Evolutionary conservation across 1,140 invertebrate genomes (phyloP).

Genomic region (Fopius arisanus): DNA sequence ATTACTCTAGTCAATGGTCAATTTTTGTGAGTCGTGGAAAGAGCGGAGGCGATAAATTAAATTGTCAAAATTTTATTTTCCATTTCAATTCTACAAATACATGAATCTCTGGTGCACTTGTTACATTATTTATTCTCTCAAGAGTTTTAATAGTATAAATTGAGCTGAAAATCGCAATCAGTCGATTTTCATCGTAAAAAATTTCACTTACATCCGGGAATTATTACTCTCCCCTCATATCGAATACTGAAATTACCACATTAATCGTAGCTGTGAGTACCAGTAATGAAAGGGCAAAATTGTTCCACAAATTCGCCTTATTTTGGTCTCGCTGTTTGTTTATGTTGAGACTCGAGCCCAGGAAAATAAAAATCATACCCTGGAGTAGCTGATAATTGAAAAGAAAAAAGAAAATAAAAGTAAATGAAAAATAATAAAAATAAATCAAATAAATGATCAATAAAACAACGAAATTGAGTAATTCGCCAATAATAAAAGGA

Average conservation of each 20-base stretch:
- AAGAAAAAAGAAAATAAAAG: conserved; percentile 36
- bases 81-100: conserved; percentile 6
- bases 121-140: not conserved
- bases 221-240: conserved; percentile 45
- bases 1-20: too few relatives aligned
- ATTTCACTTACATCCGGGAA: not conserved
- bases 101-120: not conserved
- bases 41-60: too few relatives aligned
- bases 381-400: conserved; percentile 65
- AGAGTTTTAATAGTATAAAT: conserved; percentile 7
- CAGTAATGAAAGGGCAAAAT: conserved; percentile 69
- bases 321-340: conserved; percentile 69
- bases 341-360: conserved; percentile 70
- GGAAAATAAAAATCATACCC: conserved; percentile 69
- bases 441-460: conserved; percentile 43
- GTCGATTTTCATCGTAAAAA: not conserved
- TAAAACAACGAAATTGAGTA: conserved; percentile 39
- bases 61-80: not conserved
- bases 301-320: conserved; percentile 70
- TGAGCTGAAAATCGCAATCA: not conserved
- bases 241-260: conserved; percentile 68
- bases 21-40: too few relatives aligned
- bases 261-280: conserved; percentile 70
- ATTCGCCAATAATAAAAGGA: conserved; percentile 30
- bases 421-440: conserved; percentile 39